Evolutionary conservation across 2,888 invertebrate species (phyloP).

Genomic region (Alloscopus bannaensis): DNA sequence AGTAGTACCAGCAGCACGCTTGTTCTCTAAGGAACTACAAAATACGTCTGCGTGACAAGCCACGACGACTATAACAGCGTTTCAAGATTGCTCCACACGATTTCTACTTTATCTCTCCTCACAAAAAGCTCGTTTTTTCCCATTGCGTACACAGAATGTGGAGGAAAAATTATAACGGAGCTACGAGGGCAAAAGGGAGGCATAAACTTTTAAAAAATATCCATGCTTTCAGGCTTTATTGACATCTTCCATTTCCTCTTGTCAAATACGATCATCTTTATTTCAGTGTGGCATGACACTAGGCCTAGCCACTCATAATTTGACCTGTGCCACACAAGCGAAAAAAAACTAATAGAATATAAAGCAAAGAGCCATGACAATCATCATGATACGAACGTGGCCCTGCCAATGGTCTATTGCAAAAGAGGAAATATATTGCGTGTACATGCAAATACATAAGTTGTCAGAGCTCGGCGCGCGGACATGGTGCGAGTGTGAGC

Average conservation of each 20-base stretch:
- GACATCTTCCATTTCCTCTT: constrained; percentile 35
- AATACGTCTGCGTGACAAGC: too few species aligned
- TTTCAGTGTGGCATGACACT: constrained; percentile 47
- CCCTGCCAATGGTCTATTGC: constrained; percentile 12
- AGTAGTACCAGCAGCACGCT: not conserved
- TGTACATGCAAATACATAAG: too few species aligned
- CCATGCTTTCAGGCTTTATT: constrained; percentile 39
- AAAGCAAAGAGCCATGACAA: constrained; percentile 26
- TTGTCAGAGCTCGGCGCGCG: too few species aligned
- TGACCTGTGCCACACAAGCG: constrained; percentile 35
- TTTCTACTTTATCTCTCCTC: too few species aligned
- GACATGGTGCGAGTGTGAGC: too few species aligned
- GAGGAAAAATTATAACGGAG: too few species aligned
- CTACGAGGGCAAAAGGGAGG: not conserved
- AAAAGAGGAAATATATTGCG: constrained; percentile 43
- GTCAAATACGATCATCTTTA: constrained; percentile 47
- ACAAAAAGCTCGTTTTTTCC: too few species aligned
- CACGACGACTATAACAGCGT: too few species aligned
- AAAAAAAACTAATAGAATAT: too few species aligned
- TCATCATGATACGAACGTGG: constrained; percentile 9
- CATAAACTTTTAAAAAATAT: constrained; percentile 39
- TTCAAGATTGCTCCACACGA: too few species aligned
- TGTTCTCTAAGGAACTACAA: too few species aligned
- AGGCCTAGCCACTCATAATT: constrained; percentile 37
- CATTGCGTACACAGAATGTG: not conserved